Evolutionary conservation across 2,113 vertebrate species (phyloP), one percentile per base, ranked within the genome.

Genomic region (Benitochromis conjunctus): DNA sequence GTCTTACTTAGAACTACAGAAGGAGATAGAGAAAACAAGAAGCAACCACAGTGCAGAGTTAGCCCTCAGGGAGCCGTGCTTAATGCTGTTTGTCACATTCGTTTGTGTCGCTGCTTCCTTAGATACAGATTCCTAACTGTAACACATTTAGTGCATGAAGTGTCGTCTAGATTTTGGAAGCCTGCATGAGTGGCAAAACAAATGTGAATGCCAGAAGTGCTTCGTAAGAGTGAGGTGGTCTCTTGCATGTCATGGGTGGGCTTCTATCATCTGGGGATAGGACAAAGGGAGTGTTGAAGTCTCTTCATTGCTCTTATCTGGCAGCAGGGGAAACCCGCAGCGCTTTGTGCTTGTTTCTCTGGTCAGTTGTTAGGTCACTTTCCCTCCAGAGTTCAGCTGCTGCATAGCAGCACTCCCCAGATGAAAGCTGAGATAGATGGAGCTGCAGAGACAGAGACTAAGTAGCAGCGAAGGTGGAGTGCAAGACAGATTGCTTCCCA

Each of bases 21-120:
- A 76, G 80, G 83, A 64, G 43, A 58, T 53, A 84, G 79, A 93
- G 84, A 91, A 90, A 94, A 95, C 93, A 31, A 64, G 56, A 41
- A 79, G 60, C 34, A 77, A 43, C 53, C 80, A 54, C 10, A 53
- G 86, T 51, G 13, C 74, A 46, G 79, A 60, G 54, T 51, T 66
- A 12, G 18, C 81, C 92, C 83, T 56, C 3, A 18, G 92, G 93
- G 93, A 90, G 3, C 34, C 9, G 6, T 31, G 55, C 79, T 77
- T 9, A 31, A 79, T 11, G 9, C 62, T 91, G 91, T 93, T 93
- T 89, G 87, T 83, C 79, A 79, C 76, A 34, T 89, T 90, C 83
- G 80, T 87, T 89, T 89, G 74, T 5, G 18, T 56, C 38, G 13
- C 13, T 51, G 76, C 86, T 58, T 80, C 31, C 88, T 82, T 66